phyloP scores from a whole-genome alignment of 2,113 vertebrate genomes.

The Zosterops pallidus region DNA sequence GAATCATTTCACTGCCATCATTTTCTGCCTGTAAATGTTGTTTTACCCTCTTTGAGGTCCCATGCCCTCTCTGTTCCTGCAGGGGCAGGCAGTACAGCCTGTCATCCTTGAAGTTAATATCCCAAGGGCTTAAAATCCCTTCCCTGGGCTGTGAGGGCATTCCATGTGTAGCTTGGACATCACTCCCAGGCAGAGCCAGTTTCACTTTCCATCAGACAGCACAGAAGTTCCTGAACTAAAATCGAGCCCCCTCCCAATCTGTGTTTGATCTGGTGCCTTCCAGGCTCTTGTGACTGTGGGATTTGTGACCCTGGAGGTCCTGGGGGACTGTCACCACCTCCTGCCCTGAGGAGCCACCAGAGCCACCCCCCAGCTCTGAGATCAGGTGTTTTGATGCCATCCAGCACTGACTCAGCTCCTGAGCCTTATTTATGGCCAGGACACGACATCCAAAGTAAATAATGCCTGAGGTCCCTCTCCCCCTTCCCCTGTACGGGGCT shows the following conservation, averaged over 20 bases:
- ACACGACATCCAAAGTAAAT: neutral
- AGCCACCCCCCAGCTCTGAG: neutral
- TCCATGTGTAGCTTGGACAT: neutral
- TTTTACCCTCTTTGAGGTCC: neutral
- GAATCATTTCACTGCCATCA: too few relatives aligned
- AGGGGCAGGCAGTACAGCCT: neutral
- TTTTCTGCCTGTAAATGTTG: neutral
- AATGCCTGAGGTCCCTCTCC: neutral
- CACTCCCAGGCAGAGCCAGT: neutral
- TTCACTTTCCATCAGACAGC: neutral
- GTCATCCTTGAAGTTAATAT: neutral
- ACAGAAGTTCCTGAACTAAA: neutral
- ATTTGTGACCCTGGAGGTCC: neutral
- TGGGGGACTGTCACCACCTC: neutral
- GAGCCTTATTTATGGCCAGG: neutral
- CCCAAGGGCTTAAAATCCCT: neutral
- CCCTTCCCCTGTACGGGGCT: neutral
- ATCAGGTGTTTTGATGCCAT: neutral
- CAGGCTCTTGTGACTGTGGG: neutral
- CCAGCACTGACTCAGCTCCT: neutral
- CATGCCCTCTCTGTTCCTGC: neutral
- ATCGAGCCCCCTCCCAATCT: neutral
- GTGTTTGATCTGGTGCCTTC: neutral
- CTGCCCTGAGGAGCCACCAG: fast-evolving
- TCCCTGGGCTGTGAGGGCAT: neutral